These are phyloP conservation scores for Ditula angustiorana DNA, from an alignment of 2,888 invertebrate genomes.

Conservation along the genomic window DNA sequence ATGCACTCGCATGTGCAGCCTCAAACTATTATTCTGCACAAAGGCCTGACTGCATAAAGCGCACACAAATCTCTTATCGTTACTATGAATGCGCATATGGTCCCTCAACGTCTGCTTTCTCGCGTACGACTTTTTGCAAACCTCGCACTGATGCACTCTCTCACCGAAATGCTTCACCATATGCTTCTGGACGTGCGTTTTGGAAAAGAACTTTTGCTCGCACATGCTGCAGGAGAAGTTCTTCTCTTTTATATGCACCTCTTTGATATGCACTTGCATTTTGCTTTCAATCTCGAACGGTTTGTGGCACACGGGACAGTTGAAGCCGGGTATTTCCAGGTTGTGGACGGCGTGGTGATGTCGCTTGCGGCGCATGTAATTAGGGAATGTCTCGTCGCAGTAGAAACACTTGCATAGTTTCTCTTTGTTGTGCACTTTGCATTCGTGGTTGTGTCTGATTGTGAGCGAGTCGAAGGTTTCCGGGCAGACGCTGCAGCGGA, in stretches of 20 bases:
- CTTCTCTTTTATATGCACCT: constrained; percentile 76
- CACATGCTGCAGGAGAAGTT: constrained; percentile 78
- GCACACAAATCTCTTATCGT: constrained; percentile 62
- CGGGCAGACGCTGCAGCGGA: constrained; percentile 63
- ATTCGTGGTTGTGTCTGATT: constrained; percentile 63
- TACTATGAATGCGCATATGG: constrained; percentile 71
- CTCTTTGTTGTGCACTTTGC: constrained; percentile 59
- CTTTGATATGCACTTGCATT: constrained; percentile 70
- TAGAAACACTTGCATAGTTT: constrained; percentile 64
- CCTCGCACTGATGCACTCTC: constrained; percentile 72
- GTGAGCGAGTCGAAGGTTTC: constrained; percentile 66
- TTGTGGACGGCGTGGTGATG: constrained; percentile 65
- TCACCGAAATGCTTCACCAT: constrained; percentile 81
- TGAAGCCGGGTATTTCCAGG: constrained; percentile 57
- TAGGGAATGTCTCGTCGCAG: constrained; percentile 66
- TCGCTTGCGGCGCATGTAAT: constrained; percentile 61
- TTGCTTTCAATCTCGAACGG: constrained; percentile 65
- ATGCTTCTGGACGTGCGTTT: constrained; percentile 79
- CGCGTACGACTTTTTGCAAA: constrained; percentile 80
- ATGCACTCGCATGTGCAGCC: constrained; percentile 64
- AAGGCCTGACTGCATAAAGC: constrained; percentile 62
- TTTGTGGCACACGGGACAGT: constrained; percentile 69
- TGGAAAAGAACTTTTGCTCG: constrained; percentile 80
- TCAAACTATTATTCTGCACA: constrained; percentile 64
- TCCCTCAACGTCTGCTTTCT: constrained; percentile 70